Percentiles rank a stretch among this genome's conserved stretches.
These are phyloP conservation scores for Drosophila pectinifera DNA, from an alignment of 1,140 invertebrate species.

Conservation along the genomic window DNA sequence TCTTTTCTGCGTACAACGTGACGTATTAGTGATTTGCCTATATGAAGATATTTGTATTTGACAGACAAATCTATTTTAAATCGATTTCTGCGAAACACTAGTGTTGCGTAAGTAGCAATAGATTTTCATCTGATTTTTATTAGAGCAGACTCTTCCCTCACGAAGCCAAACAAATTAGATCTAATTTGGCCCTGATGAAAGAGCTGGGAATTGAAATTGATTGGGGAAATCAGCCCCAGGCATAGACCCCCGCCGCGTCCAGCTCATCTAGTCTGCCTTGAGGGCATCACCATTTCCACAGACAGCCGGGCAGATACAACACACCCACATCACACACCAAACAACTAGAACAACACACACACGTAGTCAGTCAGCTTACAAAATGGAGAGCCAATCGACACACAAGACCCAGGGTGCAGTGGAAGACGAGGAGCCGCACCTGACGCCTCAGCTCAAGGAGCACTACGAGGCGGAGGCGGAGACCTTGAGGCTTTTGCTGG, in stretches of 20 bases:
- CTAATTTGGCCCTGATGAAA: conserved; percentile 45
- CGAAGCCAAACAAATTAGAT: conserved; percentile 49
- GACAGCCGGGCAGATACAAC: conserved; percentile 13
- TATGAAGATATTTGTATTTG: conserved; percentile 14
- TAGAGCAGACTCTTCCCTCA: conserved; percentile 15
- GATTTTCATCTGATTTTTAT: conserved; percentile 42
- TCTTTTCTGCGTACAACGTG: conserved; percentile 42
- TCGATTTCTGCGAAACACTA: conserved; percentile 47
- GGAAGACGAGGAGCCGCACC: conserved; percentile 34
- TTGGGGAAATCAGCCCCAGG: conserved; percentile 9
- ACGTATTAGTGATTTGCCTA: conserved; percentile 57
- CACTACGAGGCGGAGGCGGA: conserved; percentile 65
- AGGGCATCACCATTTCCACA: conserved; percentile 6
- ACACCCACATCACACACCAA: not conserved
- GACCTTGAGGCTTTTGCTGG: conserved; percentile 40
- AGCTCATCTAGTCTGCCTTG: conserved; percentile 33
- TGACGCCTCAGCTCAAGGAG: conserved; percentile 50
- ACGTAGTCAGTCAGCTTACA: conserved; percentile 17
- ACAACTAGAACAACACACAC: conserved; percentile 4
- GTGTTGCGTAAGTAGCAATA: conserved; percentile 38
- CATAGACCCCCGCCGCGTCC: conserved; percentile 12
- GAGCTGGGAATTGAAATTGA: conserved; percentile 33
- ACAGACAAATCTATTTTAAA: conserved; percentile 66
- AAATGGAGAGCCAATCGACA: conserved; percentile 23
- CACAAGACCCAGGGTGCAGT: not conserved